Evolutionary conservation across 2,888 invertebrate genomes (phyloP).

Genomic region (Lepetodrilus schrolli): DNA sequence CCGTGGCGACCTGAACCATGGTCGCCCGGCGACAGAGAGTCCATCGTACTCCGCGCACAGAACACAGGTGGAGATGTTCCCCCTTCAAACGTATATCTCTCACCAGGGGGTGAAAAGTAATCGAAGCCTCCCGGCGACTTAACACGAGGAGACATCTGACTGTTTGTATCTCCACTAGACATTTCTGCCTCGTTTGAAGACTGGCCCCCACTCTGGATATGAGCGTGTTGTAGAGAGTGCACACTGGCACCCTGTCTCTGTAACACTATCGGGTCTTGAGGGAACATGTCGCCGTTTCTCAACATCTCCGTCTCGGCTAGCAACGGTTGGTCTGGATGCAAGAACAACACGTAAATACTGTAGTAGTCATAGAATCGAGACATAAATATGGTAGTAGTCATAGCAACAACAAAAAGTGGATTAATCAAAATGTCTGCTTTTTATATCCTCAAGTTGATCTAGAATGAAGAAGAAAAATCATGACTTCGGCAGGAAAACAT

Average conservation of each 20-base stretch:
- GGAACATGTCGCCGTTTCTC: neutral
- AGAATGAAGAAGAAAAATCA: no score
- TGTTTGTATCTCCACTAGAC: neutral
- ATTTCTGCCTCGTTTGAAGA: conserved; percentile 8
- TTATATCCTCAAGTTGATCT: no score
- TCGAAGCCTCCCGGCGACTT: neutral
- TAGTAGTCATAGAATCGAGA: no score
- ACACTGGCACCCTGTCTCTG: neutral
- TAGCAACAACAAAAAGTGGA: no score
- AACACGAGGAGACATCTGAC: neutral
- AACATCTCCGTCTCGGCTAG: neutral
- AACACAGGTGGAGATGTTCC: neutral
- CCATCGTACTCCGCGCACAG: conserved; percentile 23
- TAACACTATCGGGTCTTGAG: neutral
- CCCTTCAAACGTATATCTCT: conserved; percentile 4
- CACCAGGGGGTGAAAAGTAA: neutral
- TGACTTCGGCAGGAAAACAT: no score
- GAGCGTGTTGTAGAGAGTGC: neutral
- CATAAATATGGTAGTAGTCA: no score
- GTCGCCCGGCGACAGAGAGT: conserved; percentile 29
- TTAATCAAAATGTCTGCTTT: no score
- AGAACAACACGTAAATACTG: no score
- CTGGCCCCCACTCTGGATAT: neutral
- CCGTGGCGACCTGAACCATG: conserved; percentile 17
- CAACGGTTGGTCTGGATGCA: neutral